These are phyloP conservation scores for Herpetotheres cachinnans DNA, from an alignment of 2,113 vertebrate genomes.

Conservation along the genomic window DNA sequence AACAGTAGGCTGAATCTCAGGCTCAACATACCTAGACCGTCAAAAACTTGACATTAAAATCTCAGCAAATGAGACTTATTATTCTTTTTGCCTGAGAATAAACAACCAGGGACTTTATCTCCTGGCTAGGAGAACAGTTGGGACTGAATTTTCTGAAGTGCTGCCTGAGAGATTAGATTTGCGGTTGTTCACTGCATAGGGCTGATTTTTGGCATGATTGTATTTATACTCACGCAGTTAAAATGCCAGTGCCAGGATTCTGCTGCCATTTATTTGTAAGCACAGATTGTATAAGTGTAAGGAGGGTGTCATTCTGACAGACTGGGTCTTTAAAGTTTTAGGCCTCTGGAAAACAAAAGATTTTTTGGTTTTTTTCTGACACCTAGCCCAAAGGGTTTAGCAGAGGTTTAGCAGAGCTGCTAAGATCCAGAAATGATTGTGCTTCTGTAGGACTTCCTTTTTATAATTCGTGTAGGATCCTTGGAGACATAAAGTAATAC, in stretches of 20 bases:
- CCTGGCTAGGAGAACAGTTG: background rate
- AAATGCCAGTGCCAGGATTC: background rate
- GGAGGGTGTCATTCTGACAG: background rate
- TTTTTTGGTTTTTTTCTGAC: background rate
- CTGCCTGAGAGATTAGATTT: background rate
- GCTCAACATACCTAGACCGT: background rate
- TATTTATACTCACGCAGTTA: background rate
- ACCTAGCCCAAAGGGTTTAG: background rate
- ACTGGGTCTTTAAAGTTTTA: background rate
- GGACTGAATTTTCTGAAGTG: background rate
- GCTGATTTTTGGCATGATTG: background rate
- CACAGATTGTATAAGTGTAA: background rate
- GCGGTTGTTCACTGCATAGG: background rate
- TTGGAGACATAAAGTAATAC: background rate
- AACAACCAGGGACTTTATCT: background rate
- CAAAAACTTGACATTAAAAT: background rate
- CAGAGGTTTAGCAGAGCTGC: background rate
- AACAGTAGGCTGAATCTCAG: background rate
- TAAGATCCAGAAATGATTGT: background rate
- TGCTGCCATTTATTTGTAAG: background rate
- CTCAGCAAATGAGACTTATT: background rate
- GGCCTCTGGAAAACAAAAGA: background rate
- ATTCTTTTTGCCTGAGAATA: background rate
- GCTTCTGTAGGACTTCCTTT: background rate
- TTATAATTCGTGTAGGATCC: background rate